Base-by-base conservation (phyloP, 2,113 vertebrate genomes). In the Rostratula benghalensis region DNA sequence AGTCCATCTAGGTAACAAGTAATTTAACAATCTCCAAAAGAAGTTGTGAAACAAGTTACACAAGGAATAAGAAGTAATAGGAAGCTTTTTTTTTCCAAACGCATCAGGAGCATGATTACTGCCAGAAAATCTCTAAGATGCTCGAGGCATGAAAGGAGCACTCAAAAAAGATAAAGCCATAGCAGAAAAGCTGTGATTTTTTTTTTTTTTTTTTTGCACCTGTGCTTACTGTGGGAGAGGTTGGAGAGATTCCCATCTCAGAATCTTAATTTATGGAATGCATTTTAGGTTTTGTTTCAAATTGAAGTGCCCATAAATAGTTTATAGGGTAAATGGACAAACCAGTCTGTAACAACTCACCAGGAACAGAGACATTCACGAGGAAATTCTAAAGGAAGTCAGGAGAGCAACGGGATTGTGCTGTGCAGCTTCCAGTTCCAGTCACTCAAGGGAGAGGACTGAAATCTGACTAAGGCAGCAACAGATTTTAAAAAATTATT, bases 131-230 rank as follows among this genome's bases (percentile, higher is more conserved):
- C 61, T 53, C 15, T 90, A 51, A 87, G 74, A 90, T 85, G 53
- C 70, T 85, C 1, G 7, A 79, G 70, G 61, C 51, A 13, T 68
- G 39, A 87, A 93, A 93, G 48, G 33, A 91, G 30, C 30, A 54
- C 71, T 91, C 39, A 84, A 46, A 82, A 76, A 67, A 54, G 18
- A 77, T 61, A 86, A 89, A 91, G 15, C 19, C 21, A 30, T 57
- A 53, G n/a, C 37, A 95, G 87, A 89, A 81, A 93, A 94, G 64
- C 59, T 27, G 11, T 83, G 68, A 71, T 19, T 63, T 93, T 91
- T 94, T 94, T 75, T 28, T 67, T 19, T 67, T 93, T 91, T 94
- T 94, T 45, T 45, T 75, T 53, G 69, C 87, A 89, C 84, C 87
- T 87, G 56, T 79, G 41, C 56, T 78, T 94, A 51, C 33, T 33